Conservation (phyloP, 1,140 invertebrate species). For the Limonius californicus region DNA sequence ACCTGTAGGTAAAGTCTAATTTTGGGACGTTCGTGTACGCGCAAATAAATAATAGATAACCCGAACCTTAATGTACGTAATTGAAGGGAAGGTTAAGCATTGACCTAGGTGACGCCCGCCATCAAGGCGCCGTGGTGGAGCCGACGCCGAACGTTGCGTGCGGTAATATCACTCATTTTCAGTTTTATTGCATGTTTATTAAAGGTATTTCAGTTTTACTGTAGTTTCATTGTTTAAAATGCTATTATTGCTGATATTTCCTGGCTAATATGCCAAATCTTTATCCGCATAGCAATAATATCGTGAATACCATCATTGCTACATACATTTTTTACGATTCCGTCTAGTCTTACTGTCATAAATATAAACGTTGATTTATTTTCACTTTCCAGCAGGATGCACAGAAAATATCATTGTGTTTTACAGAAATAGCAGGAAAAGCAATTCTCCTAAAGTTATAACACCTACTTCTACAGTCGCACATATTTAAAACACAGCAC, state of each 20-base stretch:
- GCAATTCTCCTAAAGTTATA: too few species aligned
- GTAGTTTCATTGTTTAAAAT: conserved; percentile 16
- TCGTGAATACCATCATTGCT: too few species aligned
- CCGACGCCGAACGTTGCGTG: conserved; percentile 35
- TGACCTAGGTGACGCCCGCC: conserved; percentile 33
- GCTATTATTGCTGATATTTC: not conserved
- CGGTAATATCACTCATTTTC: conserved; percentile 39
- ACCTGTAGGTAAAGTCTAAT: not conserved
- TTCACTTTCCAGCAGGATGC: too few species aligned
- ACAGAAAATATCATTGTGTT: too few species aligned
- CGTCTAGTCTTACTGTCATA: too few species aligned
- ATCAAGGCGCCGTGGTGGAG: conserved; percentile 34
- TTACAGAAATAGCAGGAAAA: too few species aligned
- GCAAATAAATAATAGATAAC: conserved; percentile 5
- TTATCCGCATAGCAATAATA: not conserved
- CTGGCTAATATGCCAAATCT: not conserved
- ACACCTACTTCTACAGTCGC: too few species aligned
- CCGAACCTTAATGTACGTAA: conserved; percentile 21
- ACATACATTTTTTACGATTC: too few species aligned
- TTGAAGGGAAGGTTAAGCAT: conserved; percentile 18
- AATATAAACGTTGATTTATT: too few species aligned
- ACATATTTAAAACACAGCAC: too few species aligned
- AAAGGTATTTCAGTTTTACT: conserved; percentile 32
- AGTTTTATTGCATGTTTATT: conserved; percentile 36
- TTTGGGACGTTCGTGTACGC: not conserved